phyloP scores from a whole-genome alignment of 2,797 vertebrate genomes.

The Poecilia wingei region DNA sequence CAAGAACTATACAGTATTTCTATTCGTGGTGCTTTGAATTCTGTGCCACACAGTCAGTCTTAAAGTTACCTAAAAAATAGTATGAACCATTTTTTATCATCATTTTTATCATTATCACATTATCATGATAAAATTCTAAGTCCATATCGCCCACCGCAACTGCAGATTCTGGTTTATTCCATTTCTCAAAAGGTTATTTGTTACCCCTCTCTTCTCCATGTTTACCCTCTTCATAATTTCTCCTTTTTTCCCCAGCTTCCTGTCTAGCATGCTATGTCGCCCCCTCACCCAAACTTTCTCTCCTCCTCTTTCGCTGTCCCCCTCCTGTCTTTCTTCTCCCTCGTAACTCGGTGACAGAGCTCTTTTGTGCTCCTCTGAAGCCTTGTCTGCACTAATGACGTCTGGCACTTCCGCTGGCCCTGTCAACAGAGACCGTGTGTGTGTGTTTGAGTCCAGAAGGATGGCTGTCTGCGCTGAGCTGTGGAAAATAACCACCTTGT shows the following conservation, averaged over 20 bases:
- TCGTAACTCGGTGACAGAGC: conserved; percentile 71
- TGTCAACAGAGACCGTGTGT: conserved; percentile 67
- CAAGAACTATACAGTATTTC: too few species aligned
- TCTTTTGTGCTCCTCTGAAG: conserved; percentile 70
- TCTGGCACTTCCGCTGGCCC: conserved; percentile 74
- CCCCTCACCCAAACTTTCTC: conserved; percentile 40
- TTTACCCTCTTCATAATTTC: not conserved
- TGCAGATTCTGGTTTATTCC: not conserved
- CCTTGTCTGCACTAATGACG: conserved; percentile 74
- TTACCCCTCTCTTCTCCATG: not conserved
- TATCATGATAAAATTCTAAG: too few species aligned
- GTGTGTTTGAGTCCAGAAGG: conserved; percentile 46
- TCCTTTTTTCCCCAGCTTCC: conserved; percentile 11
- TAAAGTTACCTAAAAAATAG: too few species aligned
- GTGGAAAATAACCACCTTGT: conserved; percentile 69
- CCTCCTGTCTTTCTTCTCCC: conserved; percentile 17
- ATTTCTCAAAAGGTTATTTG: conserved; percentile 9
- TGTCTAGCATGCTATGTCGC: not conserved
- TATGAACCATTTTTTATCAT: too few species aligned
- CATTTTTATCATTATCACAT: too few species aligned
- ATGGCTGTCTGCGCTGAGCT: conserved; percentile 48
- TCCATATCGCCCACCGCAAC: not conserved
- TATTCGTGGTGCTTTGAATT: too few species aligned
- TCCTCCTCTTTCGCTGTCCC: conserved; percentile 2
- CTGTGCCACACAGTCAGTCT: too few species aligned